phyloP scores from a whole-genome alignment of 2,888 invertebrate genomes.

The Galerucella nymphaeae region DNA sequence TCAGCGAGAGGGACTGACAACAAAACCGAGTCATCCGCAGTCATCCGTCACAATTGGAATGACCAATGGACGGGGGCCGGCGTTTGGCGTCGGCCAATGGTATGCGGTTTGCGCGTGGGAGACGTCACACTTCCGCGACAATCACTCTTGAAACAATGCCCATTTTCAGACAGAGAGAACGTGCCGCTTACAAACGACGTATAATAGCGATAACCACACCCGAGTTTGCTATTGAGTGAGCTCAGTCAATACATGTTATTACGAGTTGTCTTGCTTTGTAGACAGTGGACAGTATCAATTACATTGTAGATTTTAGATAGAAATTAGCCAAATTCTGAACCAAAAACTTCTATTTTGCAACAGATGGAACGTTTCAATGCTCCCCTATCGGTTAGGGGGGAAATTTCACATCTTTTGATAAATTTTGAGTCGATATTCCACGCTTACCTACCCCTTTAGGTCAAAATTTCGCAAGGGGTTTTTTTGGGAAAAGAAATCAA shows the following conservation, averaged over 20 bases:
- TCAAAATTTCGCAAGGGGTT: too few species aligned
- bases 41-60: conserved; percentile 58
- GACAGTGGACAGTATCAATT: too few species aligned
- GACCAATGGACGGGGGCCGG: conserved; percentile 58
- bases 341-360: too few species aligned
- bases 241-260: neutral
- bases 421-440: too few species aligned
- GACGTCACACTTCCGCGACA: conserved; percentile 56
- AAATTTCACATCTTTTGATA: too few species aligned
- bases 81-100: conserved; percentile 61
- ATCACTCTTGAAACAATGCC: conserved; percentile 49
- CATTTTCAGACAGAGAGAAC: conserved; percentile 41
- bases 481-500: too few species aligned
- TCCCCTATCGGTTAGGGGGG: too few species aligned
- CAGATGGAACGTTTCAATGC: too few species aligned
- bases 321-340: too few species aligned
- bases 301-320: too few species aligned
- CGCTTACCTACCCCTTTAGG: too few species aligned
- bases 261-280: neutral
- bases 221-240: conserved; percentile 1
- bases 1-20: conserved; percentile 56
- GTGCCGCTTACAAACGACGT: conserved; percentile 21
- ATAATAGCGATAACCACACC: neutral
- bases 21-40: conserved; percentile 61
- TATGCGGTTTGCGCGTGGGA: conserved; percentile 62